phyloP scores from a whole-genome alignment of 1,140 invertebrate species.

The Neodiprion lecontei region DNA sequence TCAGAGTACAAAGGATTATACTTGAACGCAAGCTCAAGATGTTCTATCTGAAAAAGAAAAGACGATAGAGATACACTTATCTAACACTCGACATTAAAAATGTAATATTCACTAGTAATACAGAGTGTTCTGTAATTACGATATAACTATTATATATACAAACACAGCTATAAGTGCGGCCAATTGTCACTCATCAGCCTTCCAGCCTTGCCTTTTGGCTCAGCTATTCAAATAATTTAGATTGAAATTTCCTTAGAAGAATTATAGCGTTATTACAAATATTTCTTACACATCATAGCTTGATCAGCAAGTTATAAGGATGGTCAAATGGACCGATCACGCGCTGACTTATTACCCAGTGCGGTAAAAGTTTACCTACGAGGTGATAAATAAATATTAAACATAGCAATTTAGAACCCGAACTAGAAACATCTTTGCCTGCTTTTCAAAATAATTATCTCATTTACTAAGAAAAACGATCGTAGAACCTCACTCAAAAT shows the following conservation, averaged over 20 bases:
- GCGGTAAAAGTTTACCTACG: background rate
- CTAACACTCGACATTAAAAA: slow-evolving; percentile 1
- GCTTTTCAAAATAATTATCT: background rate
- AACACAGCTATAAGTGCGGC: slow-evolving; percentile 2
- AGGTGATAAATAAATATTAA: background rate
- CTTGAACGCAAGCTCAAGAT: too few relatives aligned
- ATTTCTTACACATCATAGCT: too few relatives aligned
- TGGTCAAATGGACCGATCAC: background rate
- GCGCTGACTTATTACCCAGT: background rate
- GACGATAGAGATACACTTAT: slow-evolving; percentile 1
- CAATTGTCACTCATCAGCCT: background rate
- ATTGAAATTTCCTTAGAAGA: too few relatives aligned
- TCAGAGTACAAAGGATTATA: background rate
- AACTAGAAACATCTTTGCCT: too few relatives aligned
- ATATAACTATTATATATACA: slow-evolving; percentile 22
- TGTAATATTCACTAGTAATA: slow-evolving; percentile 1
- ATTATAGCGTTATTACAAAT: too few relatives aligned
- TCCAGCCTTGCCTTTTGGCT: too few relatives aligned
- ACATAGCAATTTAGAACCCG: background rate
- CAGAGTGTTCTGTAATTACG: slow-evolving; percentile 26
- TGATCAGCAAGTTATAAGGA: too few relatives aligned
- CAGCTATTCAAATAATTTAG: too few relatives aligned
- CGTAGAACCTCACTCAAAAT: too few relatives aligned
- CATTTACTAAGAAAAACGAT: background rate
- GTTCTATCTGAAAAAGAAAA: too few relatives aligned